phyloP scores from a whole-genome alignment of 92 coral and sea anemone genomes.

The Siderastrea radians region DNA sequence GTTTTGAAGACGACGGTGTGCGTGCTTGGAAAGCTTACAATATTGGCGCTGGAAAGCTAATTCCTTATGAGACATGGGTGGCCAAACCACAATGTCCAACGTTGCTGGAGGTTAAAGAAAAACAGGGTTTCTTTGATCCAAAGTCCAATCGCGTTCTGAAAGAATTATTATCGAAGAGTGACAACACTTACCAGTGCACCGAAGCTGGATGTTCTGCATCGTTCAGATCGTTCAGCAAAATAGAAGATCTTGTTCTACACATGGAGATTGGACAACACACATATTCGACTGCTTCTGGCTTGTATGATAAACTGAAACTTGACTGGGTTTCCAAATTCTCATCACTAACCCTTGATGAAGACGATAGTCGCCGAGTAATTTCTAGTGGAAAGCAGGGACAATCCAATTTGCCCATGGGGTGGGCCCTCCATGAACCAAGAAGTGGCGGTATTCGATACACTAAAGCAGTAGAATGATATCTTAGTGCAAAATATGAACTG shows the following conservation, averaged over 20 bases:
- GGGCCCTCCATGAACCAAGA: no score
- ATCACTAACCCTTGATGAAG: no score
- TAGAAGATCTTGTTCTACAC: constrained; percentile 47
- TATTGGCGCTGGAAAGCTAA: constrained; percentile 57
- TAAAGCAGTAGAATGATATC: no score
- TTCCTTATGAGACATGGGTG: constrained; percentile 47
- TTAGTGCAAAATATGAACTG: no score
- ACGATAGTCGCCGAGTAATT: no score
- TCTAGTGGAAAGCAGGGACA: no score
- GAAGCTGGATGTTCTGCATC: constrained; percentile 16
- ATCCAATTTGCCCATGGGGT: no score
- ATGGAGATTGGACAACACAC: constrained; percentile 39
- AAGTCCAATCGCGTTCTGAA: constrained; percentile 35
- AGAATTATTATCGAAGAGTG: not conserved
- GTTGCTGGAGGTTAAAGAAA: constrained; percentile 38
- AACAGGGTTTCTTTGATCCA: constrained; percentile 27
- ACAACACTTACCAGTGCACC: constrained; percentile 31
- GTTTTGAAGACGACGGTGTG: constrained; percentile 53
- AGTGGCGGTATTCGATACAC: no score
- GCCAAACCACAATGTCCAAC: constrained; percentile 56
- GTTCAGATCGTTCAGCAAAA: constrained; percentile 23
- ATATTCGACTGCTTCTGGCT: not conserved
- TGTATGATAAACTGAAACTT: no score
- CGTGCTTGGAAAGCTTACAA: constrained; percentile 71
- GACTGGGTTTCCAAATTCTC: no score